Base-by-base conservation (phyloP, 1,140 invertebrate species). In the Lepidurus arcticus region DNA sequence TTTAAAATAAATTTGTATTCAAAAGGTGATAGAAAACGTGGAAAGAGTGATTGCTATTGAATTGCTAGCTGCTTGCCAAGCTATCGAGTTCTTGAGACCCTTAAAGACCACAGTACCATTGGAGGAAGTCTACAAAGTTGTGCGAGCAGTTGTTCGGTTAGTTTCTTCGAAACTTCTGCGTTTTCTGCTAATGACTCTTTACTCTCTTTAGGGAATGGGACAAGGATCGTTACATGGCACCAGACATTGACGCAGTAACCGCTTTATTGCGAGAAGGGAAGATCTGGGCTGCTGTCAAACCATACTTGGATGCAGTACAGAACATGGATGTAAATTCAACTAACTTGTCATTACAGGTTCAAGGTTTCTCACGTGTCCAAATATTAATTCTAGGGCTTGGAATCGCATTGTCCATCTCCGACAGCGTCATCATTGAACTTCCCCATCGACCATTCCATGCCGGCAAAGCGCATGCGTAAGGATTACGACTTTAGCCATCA, bases 21-120 rank as follows among this genome's bases (percentile, higher is more conserved):
- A 76, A 11, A 80, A 87, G 85, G 87, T 91, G n/a, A 87, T 91
- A 9, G 89, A 90, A 82, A 90, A 91, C 83, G 90, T 91, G 1
- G 90, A 91, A 82, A 85, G 83, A 73, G 91, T 92, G 1, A 87
- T 92, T 75, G 91, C 90, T 5, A 92, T 92, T 81, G 91, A 92
- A 83, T 83, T 92, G 34, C 81, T 93, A 26, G 88, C 89, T 34
- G 91, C 91, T 5, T 92, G 91, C 83, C 92, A 93, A 84, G 92
- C 91, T 1, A 89, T 93, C 73, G 91, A 92, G 82, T 93, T 93
- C 84, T 84, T 92, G 21, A 85, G 91, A 43, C 91, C 92, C 3
- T 83, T 92, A 43, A 91, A 89, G 82, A 90, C 90, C 11, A 92
- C 91, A 2, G 85, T 85, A 8, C 91, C 91, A 3, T 82, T 92